phyloP scores from a whole-genome alignment of 2,888 invertebrate genomes.

The Ametastegia equiseti region DNA sequence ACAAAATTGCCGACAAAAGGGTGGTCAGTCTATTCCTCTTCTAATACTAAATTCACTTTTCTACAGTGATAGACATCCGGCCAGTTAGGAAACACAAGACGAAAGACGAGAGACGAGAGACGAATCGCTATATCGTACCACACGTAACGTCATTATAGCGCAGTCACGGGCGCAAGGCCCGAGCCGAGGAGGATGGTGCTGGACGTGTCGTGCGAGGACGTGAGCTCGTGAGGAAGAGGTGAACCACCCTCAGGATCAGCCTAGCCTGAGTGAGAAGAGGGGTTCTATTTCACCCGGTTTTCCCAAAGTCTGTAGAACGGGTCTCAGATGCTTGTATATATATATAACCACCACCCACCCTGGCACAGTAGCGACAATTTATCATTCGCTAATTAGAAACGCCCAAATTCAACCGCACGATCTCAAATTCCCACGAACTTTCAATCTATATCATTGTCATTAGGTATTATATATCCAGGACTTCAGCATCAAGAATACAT shows the following conservation, averaged over 20 bases:
- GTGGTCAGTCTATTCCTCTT: background rate
- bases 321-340: conserved; percentile 40
- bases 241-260: conserved; percentile 9
- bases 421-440: conserved; percentile 19
- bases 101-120: conserved; percentile 27
- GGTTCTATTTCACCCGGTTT: background rate
- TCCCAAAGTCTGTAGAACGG: conserved; percentile 32
- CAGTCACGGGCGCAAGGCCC: conserved; percentile 35
- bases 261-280: background rate
- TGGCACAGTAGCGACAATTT: conserved; percentile 15
- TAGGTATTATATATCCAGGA: background rate
- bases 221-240: conserved; percentile 21
- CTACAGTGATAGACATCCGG: conserved; percentile 14
- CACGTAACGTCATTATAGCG: conserved; percentile 43
- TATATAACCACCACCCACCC: no score
- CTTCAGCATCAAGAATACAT: background rate
- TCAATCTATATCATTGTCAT: background rate
- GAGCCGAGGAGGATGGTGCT: conserved; percentile 16
- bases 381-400: conserved; percentile 42
- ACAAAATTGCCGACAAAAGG: background rate
- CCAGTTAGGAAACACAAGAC: background rate
- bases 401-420: background rate
- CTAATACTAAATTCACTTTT: background rate
- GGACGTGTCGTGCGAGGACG: conserved; percentile 44
- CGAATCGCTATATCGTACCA: conserved; percentile 38